Evolutionary conservation across 1,140 invertebrate genomes (phyloP), one percentile per base, ranked within the genome.

Genomic region (Drosophila arizonae): DNA sequence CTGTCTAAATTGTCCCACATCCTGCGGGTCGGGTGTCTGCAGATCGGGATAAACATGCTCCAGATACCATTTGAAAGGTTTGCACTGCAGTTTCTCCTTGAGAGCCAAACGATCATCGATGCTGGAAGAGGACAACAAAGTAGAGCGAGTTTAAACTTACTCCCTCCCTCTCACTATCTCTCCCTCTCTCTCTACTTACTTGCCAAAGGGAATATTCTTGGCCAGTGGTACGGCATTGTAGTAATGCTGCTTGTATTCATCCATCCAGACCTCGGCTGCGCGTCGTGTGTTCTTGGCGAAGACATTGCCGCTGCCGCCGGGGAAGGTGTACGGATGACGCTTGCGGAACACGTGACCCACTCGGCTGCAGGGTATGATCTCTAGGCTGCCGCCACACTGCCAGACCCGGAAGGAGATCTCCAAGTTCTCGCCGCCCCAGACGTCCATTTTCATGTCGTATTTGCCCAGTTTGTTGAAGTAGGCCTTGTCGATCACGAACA

Each of bases 381-480:
- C 97, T 55, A 99, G 92, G 67, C 95, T 97, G 15, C 98, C 98
- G 4, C 98, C 98, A 89, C 98, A 99, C 92, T 98, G 98, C 98
- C 97, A 98, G n/a, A 97, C 96, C 76, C 97, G 94, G 77, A 94
- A 94, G 0, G 93, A 94, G 55, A 94, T 94, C 72, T 94, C 93
- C 21, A 94, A 75, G 73, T 93, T 94, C 90, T 94, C 93, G 10
- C 93, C 93, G 13, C 93, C 94, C 98, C 98, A 99, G 8, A 99
- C 97, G 90, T 99, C 97, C 97, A 99, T 98, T 87, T 96, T 96
- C 93, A 96, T 97, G 90, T 99, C 98, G 92, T 99, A 99, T 87
- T 98, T 98, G 50, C 98, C 98, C 9, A 99, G 94, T 88, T 96
- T 96, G 77, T 97, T 96, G 93, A 99, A 99, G 92, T 98, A 99